A percentile compares a stretch with the other conserved stretches of the same genome.
Conservation (phyloP, 2,113 vertebrate species). For the Chunga burmeisteri region DNA sequence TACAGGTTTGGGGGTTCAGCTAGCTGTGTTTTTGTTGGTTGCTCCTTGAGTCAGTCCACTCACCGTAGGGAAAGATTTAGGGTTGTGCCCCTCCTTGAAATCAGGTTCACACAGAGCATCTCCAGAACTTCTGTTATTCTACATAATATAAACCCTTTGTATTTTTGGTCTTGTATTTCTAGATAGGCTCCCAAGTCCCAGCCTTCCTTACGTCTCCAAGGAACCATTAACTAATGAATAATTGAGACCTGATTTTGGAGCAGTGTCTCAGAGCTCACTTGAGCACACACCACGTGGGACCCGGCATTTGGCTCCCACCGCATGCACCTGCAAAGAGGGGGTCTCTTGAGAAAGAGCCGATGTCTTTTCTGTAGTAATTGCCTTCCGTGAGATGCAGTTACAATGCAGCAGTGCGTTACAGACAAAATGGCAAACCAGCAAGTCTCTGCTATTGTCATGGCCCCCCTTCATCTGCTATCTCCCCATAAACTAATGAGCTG, state of each 20-base stretch:
- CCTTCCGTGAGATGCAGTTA: background rate
- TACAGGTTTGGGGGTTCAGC: background rate
- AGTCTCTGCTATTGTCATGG: background rate
- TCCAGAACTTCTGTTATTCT: background rate
- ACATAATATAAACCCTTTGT: background rate
- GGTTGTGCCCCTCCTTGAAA: background rate
- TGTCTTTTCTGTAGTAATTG: background rate
- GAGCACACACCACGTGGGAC: background rate
- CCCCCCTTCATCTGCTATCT: background rate
- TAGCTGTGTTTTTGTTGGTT: background rate
- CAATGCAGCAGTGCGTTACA: background rate
- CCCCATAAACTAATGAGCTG: background rate
- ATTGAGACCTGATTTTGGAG: background rate
- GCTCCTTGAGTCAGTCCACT: background rate
- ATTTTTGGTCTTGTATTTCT: background rate
- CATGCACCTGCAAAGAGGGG: background rate
- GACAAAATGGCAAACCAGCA: background rate
- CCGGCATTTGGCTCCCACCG: background rate
- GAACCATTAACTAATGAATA: background rate
- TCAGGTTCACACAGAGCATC: background rate
- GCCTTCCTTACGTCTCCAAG: background rate
- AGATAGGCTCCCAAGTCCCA: background rate
- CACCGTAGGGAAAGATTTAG: background rate
- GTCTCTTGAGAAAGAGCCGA: background rate
- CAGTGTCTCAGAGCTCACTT: background rate